Percentiles rank a stretch among this genome's conserved stretches.
Evolutionary conservation across 2,797 vertebrate species (phyloP).

Genomic region (Merluccius polli): DNA sequence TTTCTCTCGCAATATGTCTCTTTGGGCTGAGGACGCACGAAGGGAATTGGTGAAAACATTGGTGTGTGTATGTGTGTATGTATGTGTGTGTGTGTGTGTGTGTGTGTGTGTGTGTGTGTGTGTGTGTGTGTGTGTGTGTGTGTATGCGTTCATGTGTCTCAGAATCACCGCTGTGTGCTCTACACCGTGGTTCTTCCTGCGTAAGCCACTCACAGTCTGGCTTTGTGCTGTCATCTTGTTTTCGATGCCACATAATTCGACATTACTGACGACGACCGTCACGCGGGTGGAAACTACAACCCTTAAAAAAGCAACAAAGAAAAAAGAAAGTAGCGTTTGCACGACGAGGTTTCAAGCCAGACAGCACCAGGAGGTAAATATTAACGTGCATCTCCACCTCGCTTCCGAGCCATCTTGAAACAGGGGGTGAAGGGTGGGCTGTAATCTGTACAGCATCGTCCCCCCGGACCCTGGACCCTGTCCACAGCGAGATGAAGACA

Average conservation of each 20-base stretch:
- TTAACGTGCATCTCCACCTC: not conserved
- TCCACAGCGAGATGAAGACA: not conserved
- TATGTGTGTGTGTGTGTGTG: slow-evolving; percentile 1
- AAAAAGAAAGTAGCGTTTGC: not conserved
- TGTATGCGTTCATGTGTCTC: not conserved
- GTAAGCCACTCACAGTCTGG: not conserved
- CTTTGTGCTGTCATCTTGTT: not conserved
- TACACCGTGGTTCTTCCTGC: not conserved
- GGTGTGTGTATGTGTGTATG: slow-evolving; percentile 1
- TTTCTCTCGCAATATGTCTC: not conserved
- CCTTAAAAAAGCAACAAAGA: not conserved
- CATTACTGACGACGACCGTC: not conserved
- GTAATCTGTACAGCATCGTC: not conserved
- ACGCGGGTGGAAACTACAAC: not conserved
- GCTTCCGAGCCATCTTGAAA: not conserved
- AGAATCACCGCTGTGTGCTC: not conserved
- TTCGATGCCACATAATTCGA: not conserved
- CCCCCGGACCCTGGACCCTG: not conserved
- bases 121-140: slow-evolving; percentile 6
- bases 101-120: not conserved
- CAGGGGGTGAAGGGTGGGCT: not conserved
- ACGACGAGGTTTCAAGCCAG: not conserved
- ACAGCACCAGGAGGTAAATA: not conserved
- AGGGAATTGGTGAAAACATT: too few relatives aligned
- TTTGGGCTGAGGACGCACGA: not conserved